Percentiles rank a stretch among this genome's conserved stretches.
These are phyloP conservation scores for Pteropus rufus DNA, from an alignment of 2,797 vertebrate species.

Conservation along the genomic window DNA sequence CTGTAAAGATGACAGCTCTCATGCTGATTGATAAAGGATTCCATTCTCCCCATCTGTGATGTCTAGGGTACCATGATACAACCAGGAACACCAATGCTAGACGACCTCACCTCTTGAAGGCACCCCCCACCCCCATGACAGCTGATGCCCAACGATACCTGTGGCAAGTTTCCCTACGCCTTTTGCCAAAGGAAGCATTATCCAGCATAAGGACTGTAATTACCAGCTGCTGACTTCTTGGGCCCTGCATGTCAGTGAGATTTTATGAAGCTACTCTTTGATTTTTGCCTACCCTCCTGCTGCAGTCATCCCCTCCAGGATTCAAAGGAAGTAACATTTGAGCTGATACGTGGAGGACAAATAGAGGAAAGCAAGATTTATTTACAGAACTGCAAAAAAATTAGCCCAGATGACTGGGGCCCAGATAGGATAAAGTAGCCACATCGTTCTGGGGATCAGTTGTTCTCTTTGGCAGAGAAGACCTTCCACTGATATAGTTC, in stretches of 20 bases:
- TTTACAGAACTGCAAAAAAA: not conserved
- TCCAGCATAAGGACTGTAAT: not conserved
- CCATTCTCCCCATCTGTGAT: not conserved
- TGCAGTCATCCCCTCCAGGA: not conserved
- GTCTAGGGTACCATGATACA: not conserved
- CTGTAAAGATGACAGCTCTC: not conserved
- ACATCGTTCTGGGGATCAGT: not conserved
- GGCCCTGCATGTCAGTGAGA: not conserved
- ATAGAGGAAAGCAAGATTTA: not conserved
- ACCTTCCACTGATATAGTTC: not conserved
- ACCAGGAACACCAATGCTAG: not conserved
- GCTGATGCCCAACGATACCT: not conserved
- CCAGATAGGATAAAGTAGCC: not conserved
- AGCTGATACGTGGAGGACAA: not conserved
- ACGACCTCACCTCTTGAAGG: not conserved
- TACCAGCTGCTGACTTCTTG: not conserved
- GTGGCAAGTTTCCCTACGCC: not conserved
- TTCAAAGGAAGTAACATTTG: not conserved
- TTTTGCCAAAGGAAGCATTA: not conserved
- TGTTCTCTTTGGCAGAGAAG: not conserved
- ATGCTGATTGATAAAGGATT: not conserved
- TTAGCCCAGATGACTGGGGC: not conserved
- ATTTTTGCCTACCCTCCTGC: not conserved
- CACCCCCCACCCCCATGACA: not conserved
- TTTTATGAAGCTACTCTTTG: not conserved